A percentile compares a stretch with the other conserved stretches of the same genome.
phyloP scores from a whole-genome alignment of 2,888 invertebrate genomes.

The Parelbella ahira region DNA sequence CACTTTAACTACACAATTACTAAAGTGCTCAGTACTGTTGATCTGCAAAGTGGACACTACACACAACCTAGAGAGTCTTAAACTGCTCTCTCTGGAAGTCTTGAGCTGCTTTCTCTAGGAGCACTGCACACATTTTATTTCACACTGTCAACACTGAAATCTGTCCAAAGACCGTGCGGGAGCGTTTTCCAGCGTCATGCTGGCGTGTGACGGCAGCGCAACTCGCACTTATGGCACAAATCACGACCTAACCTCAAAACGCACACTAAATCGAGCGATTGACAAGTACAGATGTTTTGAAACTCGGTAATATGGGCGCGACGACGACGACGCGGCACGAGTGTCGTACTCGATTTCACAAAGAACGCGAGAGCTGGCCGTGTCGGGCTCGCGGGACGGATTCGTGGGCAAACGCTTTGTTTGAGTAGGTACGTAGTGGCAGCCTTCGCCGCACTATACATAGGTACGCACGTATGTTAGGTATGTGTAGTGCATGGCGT shows the following conservation, averaged over 20 bases:
- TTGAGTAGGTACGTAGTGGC: conserved; percentile 70
- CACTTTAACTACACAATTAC: conserved; percentile 38
- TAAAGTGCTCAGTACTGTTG: too few species aligned
- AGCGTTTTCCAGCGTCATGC: conserved; percentile 25
- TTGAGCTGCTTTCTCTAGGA: too few species aligned
- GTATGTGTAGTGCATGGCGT: conserved; percentile 55
- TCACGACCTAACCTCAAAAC: conserved; percentile 75
- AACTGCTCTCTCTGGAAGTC: too few species aligned
- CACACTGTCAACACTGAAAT: conserved; percentile 42
- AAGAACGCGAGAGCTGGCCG: conserved; percentile 55
- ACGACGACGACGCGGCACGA: conserved; percentile 56
- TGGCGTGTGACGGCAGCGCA: conserved; percentile 30
- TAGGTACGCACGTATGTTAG: conserved; percentile 60
- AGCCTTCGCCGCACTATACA: conserved; percentile 72
- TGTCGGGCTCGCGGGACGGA: conserved; percentile 56
- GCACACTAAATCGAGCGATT: conserved; percentile 55
- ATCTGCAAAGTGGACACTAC: too few species aligned
- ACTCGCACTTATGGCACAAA: conserved; percentile 44
- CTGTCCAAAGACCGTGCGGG: conserved; percentile 22
- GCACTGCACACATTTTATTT: conserved; percentile 40
- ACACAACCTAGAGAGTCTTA: too few species aligned
- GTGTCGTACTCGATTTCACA: conserved; percentile 51
- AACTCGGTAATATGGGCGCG: conserved; percentile 44
- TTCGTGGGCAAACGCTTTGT: conserved; percentile 76
- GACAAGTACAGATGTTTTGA: conserved; percentile 68